These are phyloP conservation scores for Calidris pugnax DNA, from an alignment of 2,113 vertebrate genomes.

Conservation along the genomic window DNA sequence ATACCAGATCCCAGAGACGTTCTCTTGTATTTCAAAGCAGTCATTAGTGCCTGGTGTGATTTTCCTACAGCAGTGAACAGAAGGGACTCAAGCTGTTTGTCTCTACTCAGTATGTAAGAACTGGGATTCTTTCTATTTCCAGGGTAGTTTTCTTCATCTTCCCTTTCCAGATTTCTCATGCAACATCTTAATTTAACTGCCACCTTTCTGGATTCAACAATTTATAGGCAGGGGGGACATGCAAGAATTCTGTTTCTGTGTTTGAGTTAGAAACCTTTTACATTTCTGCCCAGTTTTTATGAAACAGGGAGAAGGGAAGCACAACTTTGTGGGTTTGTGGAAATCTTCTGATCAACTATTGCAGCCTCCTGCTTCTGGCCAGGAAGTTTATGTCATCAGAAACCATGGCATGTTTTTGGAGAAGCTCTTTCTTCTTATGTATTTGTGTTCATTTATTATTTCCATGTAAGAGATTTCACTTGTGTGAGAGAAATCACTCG, in stretches of 20 bases:
- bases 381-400: background rate
- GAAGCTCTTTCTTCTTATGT: background rate
- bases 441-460: background rate
- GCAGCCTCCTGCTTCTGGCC: background rate
- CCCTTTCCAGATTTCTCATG: background rate
- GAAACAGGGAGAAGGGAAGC: background rate
- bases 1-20: background rate
- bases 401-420: background rate
- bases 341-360: background rate
- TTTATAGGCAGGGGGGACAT: background rate
- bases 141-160: background rate
- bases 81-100: slow-evolving; percentile 45
- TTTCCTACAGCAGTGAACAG: background rate
- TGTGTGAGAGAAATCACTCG: background rate
- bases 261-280: background rate
- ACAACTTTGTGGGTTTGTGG: background rate
- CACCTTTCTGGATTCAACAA: background rate
- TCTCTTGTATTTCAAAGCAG: background rate
- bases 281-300: background rate
- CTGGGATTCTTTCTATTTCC: background rate
- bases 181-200: background rate
- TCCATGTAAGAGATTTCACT: background rate
- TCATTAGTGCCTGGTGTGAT: slow-evolving; percentile 1
- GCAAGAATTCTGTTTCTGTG: background rate
- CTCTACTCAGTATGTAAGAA: background rate